Conservation (phyloP, 2,888 invertebrate species). For the Chaetogeoica ovagalla region DNA sequence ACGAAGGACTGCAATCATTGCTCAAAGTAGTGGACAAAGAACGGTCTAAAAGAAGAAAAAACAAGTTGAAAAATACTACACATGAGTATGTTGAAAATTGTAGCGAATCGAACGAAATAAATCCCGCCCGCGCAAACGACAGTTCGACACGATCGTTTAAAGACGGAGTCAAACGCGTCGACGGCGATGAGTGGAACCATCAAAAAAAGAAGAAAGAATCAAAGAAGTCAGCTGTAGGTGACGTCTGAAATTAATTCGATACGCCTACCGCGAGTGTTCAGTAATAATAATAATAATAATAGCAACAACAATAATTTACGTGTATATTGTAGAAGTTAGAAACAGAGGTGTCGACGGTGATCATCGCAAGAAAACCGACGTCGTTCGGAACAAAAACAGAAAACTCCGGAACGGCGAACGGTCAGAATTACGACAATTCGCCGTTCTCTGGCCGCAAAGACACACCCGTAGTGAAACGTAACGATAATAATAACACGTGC, state of each 20-base stretch:
- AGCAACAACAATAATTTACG: background rate
- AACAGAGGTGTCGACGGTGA: background rate
- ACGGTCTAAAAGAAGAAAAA: conserved; percentile 1
- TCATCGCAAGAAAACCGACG: background rate
- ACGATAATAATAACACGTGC: background rate
- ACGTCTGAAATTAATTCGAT: background rate
- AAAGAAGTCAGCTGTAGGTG: background rate
- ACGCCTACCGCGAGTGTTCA: background rate
- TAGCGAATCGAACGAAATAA: background rate
- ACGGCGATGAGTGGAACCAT: background rate
- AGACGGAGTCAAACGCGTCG: background rate
- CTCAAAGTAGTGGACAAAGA: background rate
- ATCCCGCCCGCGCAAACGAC: background rate
- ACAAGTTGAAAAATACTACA: background rate
- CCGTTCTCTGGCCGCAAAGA: too few relatives aligned
- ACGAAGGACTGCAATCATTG: background rate
- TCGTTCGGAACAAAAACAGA: background rate
- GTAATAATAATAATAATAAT: too few relatives aligned
- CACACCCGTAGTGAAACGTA: background rate
- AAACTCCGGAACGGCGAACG: background rate
- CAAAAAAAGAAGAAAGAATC: conserved; percentile 3
- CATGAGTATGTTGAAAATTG: too few relatives aligned
- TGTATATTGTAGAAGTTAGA: background rate
- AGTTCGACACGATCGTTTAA: background rate
- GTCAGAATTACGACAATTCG: background rate